phyloP scores from a whole-genome alignment of 1,140 invertebrate genomes.

The Camponotus floridanus region DNA sequence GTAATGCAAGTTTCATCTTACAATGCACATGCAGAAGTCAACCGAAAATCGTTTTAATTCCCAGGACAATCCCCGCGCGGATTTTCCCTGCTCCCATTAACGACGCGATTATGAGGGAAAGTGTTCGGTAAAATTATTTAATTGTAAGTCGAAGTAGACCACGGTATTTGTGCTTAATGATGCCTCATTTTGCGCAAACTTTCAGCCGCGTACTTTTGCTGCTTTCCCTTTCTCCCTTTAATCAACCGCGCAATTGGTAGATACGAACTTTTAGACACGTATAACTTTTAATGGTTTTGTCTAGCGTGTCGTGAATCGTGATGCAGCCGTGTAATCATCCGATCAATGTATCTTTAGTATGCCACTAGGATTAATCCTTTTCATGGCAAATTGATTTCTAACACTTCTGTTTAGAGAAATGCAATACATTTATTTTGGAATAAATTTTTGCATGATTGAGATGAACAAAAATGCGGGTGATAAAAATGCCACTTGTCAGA shows the following conservation, averaged over 20 bases:
- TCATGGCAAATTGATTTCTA: constrained; percentile 25
- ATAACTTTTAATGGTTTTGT: constrained; percentile 72
- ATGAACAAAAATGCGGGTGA: background rate
- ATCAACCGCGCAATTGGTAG: constrained; percentile 36
- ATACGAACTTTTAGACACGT: constrained; percentile 47
- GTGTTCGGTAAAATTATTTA: constrained; percentile 60
- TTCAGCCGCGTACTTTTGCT: constrained; percentile 28
- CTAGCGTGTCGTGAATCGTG: constrained; percentile 55
- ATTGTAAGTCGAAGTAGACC: constrained; percentile 28
- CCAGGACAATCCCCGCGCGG: constrained; percentile 9
- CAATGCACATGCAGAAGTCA: background rate
- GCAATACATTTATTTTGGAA: background rate
- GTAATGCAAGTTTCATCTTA: background rate
- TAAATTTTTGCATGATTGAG: too few relatives aligned
- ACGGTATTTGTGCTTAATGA: constrained; percentile 45
- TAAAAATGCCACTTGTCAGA: too few relatives aligned
- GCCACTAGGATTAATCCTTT: constrained; percentile 23
- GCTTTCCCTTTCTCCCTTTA: constrained; percentile 10
- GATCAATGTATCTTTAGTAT: constrained; percentile 15
- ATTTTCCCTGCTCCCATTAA: constrained; percentile 30
- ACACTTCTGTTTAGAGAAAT: background rate
- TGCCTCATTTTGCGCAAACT: constrained; percentile 57
- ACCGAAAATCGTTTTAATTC: constrained; percentile 32
- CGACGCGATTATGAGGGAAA: constrained; percentile 63
- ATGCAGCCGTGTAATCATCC: constrained; percentile 16